Conservation (phyloP, 2,888 invertebrate species). For the Abrostola tripartita region DNA sequence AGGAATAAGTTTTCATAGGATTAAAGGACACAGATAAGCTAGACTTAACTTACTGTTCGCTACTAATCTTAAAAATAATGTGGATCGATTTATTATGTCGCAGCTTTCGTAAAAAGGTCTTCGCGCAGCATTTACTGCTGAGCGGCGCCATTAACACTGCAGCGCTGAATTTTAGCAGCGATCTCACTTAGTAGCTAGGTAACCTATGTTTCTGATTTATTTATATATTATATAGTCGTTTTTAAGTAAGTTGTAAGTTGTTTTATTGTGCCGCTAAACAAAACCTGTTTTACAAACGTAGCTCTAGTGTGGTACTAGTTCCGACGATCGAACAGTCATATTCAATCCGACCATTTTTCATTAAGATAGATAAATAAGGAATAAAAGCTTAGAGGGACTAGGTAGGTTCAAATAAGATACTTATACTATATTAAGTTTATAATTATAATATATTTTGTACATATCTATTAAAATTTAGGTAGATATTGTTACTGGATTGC, state of each 20-base stretch:
- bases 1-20: no score
- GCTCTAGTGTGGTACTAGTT: no score
- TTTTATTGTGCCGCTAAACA: background rate
- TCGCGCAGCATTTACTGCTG: background rate
- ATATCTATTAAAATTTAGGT: no score
- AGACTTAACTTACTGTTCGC: background rate
- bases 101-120: slow-evolving; percentile 3
- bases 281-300: no score
- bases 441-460: no score
- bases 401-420: no score
- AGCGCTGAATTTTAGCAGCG: slow-evolving; percentile 1
- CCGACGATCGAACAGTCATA: no score
- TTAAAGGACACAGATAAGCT: background rate
- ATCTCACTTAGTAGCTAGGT: background rate
- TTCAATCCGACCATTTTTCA: no score
- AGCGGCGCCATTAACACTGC: background rate
- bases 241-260: slow-evolving; percentile 1
- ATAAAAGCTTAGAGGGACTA: no score
- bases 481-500: no score
- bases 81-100: slow-evolving; percentile 1
- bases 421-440: no score
- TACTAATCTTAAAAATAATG: slow-evolving; percentile 2
- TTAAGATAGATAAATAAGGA: no score
- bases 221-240: background rate
- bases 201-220: background rate